Evolutionary conservation across 2,113 vertebrate species (phyloP), one percentile per base, ranked within the genome.

Genomic region (Oplegnathus fasciatus): DNA sequence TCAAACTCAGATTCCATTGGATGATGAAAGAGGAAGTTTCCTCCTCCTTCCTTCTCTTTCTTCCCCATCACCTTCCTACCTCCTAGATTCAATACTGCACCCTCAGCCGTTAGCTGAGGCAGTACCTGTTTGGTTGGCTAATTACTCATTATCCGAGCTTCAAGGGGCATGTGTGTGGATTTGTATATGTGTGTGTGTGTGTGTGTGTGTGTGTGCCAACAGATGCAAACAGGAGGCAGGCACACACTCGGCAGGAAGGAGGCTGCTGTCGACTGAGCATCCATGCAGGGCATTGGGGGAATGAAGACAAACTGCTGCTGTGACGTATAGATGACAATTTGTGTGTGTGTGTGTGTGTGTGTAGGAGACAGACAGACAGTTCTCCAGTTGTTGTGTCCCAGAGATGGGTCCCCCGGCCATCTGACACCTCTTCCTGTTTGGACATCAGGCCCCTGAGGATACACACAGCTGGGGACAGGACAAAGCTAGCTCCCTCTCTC

Each of bases 341-440:
- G 66, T 72, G 44, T 62, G 44, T 80, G n/a, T 65, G 44, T 61
- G 57, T 40, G 68, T 55, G 22, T 70, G 26, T 54, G 70, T 32
- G 55, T 14, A 22, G 46, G 11, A 24, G 37, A 66, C 50, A 66
- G 64, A 78, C 26, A 69, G 73, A 78, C 54, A 83, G 77, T 76
- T 87, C 67, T 85, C 69, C 65, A 86, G 89, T 92, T 88, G 88
- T 86, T 93, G 79, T 84, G 85, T 90, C 86, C 90, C 75, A 85
- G 71, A 86, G 82, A 89, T 80, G 65, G 32, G 26, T 89, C 86
- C 86, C 84, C 9, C 18, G 84, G 75, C 86, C 83, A 88, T 93
- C 85, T 93, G 94, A 94, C 90, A 92, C 86, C 85, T 90, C 89
- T 91, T 92, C 93, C 93, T 93, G 91, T 94, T 92, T 90, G 89